Percentiles rank a stretch among this genome's conserved stretches.
phyloP scores from a whole-genome alignment of 2,888 invertebrate genomes.

The Pterostichus madidus region DNA sequence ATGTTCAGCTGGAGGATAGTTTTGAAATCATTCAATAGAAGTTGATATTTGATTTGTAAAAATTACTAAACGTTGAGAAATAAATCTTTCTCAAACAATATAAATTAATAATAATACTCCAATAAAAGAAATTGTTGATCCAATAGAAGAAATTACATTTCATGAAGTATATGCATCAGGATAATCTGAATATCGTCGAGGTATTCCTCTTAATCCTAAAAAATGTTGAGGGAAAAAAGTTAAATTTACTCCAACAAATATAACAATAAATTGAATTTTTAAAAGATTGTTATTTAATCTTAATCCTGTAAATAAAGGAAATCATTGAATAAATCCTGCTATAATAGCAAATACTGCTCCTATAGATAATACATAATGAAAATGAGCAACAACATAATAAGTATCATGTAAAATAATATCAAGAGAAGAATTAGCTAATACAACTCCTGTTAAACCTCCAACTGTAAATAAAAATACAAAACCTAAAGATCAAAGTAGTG shows the following conservation, averaged over 20 bases:
- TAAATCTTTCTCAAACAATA: slow-evolving; percentile 82
- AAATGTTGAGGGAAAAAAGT: slow-evolving; percentile 92
- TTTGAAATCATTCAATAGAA: too few species aligned
- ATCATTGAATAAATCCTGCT: slow-evolving; percentile 86
- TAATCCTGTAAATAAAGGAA: slow-evolving; percentile 82
- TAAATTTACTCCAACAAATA: slow-evolving; percentile 89
- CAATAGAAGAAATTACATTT: slow-evolving; percentile 85
- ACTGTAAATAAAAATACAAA: slow-evolving; percentile 89
- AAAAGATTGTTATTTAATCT: slow-evolving; percentile 80
- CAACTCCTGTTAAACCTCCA: slow-evolving; percentile 85
- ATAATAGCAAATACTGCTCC: slow-evolving; percentile 90
- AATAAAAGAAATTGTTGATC: slow-evolving; percentile 82
- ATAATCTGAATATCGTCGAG: slow-evolving; percentile 88
- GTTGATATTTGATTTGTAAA: too few species aligned
- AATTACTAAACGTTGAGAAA: too few species aligned
- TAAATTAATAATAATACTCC: slow-evolving; percentile 81
- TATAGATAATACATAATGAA: slow-evolving; percentile 90
- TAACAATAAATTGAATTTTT: slow-evolving; percentile 85
- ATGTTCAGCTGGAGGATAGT: too few species aligned
- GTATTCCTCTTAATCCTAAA: slow-evolving; percentile 85
- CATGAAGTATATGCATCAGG: slow-evolving; percentile 83
- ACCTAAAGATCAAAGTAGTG: slow-evolving; percentile 84
- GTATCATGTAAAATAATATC: slow-evolving; percentile 89
- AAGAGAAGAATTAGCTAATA: slow-evolving; percentile 87
- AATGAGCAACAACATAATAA: slow-evolving; percentile 92